Percentiles rank a stretch among this genome's conserved stretches.
These are phyloP conservation scores for Oreocharis arfaki DNA, from an alignment of 2,113 vertebrate species.

Conservation along the genomic window DNA sequence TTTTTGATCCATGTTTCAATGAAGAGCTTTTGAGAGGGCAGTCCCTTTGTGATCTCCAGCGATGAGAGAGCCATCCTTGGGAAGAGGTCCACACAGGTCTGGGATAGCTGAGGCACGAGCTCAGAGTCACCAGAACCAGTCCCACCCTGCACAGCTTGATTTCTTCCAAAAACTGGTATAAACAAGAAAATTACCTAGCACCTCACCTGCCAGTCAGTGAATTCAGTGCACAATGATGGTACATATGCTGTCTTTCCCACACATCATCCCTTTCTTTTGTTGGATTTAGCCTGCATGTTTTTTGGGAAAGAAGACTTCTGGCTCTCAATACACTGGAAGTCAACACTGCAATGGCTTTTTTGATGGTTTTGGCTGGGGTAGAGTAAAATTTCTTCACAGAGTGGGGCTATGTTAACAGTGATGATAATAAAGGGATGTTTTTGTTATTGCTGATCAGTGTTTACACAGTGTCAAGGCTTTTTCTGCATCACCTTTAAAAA, in stretches of 20 bases:
- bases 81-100: background rate
- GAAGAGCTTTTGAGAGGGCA: background rate
- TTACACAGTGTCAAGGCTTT: background rate
- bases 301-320: background rate
- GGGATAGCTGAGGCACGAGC: background rate
- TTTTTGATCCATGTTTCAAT: background rate
- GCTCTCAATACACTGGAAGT: background rate
- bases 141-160: background rate
- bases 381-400: background rate
- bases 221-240: background rate
- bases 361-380: background rate
- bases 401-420: background rate
- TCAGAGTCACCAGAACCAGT: background rate
- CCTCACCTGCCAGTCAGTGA: background rate
- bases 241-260: accelerated
- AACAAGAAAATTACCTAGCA: background rate
- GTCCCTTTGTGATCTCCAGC: background rate
- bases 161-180: background rate
- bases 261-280: background rate
- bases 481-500: background rate
- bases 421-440: background rate
- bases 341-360: background rate
- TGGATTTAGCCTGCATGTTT: background rate
- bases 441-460: background rate
- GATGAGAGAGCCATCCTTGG: background rate